Base-by-base conservation (phyloP, 2,797 vertebrate genomes). In the Iguana delicatissima region DNA sequence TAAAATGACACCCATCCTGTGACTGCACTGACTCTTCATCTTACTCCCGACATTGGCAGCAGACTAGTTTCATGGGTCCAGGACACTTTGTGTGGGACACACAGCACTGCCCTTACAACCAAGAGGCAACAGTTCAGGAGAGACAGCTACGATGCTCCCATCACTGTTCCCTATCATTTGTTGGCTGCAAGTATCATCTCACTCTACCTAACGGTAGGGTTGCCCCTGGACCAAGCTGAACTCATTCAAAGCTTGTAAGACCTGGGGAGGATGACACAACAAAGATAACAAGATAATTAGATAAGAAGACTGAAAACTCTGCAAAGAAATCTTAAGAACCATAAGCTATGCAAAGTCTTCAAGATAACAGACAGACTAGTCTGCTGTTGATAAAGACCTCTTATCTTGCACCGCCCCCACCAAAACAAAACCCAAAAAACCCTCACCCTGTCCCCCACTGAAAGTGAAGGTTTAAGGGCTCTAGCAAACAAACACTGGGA, bases 391-490 rank as follows among this genome's bases (percentile, higher is more conserved):
- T 26, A 32, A 80, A 80, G 35, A 13, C 8, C 46, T 18, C 77
- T 87, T 57, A 55, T 16, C 12, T 84, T 2, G 29, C 18, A 1
- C 32, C 7, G 0, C 0, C 32, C 10, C 52, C n/a, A 6, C 22
- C n/a, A 16, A 4, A 16, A 29, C 29, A 69, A 62, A 20, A 22
- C 20, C n/a, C 67, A 52, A 29, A 24, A 35, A 57, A 35, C 13
- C 26, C 6, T 64, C 35, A 42, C 14, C 26, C 1, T n/a, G 32
- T 72, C 62, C 67, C 84, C 29, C 50, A 55, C n/a, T 22, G 14
- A 85, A 59, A 81, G 32, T 24, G 76, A 80, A 79, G 55, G 22
- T 86, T 86, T 72, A 59, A 86, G 55, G 77, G 22, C 35, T 26
- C 29, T 52, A 59, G 3, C 2, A 24, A 42, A 80, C 6, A 88